phyloP scores from a whole-genome alignment of 2,113 vertebrate genomes.

The Tiliqua scincoides region DNA sequence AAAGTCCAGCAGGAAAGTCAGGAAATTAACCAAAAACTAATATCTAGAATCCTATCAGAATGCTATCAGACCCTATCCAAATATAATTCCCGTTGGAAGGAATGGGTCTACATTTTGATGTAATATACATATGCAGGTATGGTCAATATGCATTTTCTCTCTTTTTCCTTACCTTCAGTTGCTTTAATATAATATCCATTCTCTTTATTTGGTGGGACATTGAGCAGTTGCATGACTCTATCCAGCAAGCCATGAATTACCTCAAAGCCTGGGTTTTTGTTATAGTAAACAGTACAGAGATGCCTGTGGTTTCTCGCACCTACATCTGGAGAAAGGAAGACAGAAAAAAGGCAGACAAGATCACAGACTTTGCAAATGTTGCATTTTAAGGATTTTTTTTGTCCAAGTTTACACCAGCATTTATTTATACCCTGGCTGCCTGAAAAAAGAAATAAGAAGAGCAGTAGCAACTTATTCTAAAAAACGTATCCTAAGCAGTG shows the following conservation, averaged over 20 bases:
- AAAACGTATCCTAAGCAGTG: background rate
- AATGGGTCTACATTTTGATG: background rate
- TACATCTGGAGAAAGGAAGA: constrained; percentile 83
- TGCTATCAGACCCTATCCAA: background rate
- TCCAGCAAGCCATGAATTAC: constrained; percentile 97
- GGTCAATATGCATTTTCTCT: background rate
- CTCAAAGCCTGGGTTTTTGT: constrained; percentile 95
- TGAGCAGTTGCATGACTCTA: constrained; percentile 93
- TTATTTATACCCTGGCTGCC: background rate
- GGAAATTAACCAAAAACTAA: background rate
- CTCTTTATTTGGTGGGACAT: constrained; percentile 77
- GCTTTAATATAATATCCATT: constrained; percentile 92
- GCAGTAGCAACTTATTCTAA: background rate
- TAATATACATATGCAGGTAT: background rate
- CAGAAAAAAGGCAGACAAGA: constrained; percentile 33
- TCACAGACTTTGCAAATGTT: constrained; percentile 1
- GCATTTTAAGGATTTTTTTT: background rate
- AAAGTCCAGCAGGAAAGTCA: background rate
- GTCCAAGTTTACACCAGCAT: background rate
- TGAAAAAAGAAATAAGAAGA: background rate
- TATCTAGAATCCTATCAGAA: background rate
- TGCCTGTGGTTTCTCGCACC: constrained; percentile 89
- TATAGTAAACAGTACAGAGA: constrained; percentile 93
- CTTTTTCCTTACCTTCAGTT: constrained; percentile 82
- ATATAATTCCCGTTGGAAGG: background rate